phyloP scores from a whole-genome alignment of 2,888 invertebrate genomes.

The Lepidocyrtinus sp. region DNA sequence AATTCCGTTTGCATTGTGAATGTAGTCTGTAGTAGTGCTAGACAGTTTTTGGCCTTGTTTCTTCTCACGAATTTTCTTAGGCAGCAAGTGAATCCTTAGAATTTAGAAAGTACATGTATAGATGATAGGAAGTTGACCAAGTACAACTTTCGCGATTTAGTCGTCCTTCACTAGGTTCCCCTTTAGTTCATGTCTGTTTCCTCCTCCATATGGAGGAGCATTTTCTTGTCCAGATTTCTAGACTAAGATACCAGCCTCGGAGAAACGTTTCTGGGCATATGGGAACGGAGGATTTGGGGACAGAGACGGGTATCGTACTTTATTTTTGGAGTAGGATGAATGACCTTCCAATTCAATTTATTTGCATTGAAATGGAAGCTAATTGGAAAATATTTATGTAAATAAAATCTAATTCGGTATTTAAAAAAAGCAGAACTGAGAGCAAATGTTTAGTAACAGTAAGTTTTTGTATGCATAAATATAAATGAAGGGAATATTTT shows the following conservation, averaged over 20 bases:
- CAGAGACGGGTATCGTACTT: conserved; percentile 4
- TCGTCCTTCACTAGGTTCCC: conserved; percentile 4
- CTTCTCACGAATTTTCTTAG: background rate
- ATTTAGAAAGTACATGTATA: background rate
- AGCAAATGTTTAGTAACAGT: too few species aligned
- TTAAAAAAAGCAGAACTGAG: too few species aligned
- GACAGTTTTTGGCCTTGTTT: conserved; percentile 1
- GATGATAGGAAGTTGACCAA: conserved; percentile 2
- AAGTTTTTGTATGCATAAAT: too few species aligned
- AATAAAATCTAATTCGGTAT: too few species aligned
- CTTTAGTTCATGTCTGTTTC: too few species aligned
- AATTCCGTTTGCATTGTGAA: conserved; percentile 1
- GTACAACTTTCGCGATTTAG: conserved; percentile 28
- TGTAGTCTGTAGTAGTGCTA: too few species aligned
- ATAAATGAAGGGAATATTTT: too few species aligned
- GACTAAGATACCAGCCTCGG: background rate
- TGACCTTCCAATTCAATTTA: too few species aligned
- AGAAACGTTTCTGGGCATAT: conserved; percentile 41
- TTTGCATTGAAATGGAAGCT: too few species aligned
- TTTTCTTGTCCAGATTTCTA: conserved; percentile 43
- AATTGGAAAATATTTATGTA: too few species aligned
- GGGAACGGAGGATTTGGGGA: conserved; percentile 44
- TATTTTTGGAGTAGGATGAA: background rate
- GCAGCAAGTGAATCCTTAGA: background rate
- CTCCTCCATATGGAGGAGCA: conserved; percentile 41